Evolutionary conservation across 2,113 vertebrate species (phyloP), one percentile per base, ranked within the genome.

Genomic region (Sus scrofa): DNA sequence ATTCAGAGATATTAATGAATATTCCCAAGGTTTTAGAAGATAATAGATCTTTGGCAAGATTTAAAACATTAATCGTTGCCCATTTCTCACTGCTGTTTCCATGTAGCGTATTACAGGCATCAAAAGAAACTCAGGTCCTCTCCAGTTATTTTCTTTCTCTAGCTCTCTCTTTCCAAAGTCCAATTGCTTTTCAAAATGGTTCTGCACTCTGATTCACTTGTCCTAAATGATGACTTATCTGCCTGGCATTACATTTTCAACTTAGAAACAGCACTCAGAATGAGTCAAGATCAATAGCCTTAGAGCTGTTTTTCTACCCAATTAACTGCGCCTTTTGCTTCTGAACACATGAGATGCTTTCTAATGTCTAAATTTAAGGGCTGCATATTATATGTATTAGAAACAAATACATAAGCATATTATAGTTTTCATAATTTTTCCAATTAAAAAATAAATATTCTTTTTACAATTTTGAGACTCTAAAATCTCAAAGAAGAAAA

Each of bases 401-500:
- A 81, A 30, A 77, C 56, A 4, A 39, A 54, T 50, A 67, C n/a
- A 24, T 67, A 65, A 81, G 13, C 26, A 73, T 7, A 27, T 22
- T n/a, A 26, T 71, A 86, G 90, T 62, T 94, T 81, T 34, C 16
- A 70, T 71, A 56, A 12, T 77, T 82, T 75, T 86, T 94, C 81
- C 15, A 75, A 81, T 88, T 54, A 32, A 30, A 95, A 74, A 88
- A 95, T 20, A 4, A 10, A 30, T 10, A 0, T 70, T 89, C 12
- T 92, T 92, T 62, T 52, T 79, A 75, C 81, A 77, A 81, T 24
- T 85, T 79, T 58, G 5, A 60, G 15, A 32, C 0, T 91, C 27
- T 26, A 37, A 89, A 93, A 93, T 4, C n/a, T 63, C 32, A 58
- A 79, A 95, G 26, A 37, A 88, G 22, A 90, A 97, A 90, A 62